phyloP scores from a whole-genome alignment of 2,113 vertebrate species.

The Loxodonta africana region DNA sequence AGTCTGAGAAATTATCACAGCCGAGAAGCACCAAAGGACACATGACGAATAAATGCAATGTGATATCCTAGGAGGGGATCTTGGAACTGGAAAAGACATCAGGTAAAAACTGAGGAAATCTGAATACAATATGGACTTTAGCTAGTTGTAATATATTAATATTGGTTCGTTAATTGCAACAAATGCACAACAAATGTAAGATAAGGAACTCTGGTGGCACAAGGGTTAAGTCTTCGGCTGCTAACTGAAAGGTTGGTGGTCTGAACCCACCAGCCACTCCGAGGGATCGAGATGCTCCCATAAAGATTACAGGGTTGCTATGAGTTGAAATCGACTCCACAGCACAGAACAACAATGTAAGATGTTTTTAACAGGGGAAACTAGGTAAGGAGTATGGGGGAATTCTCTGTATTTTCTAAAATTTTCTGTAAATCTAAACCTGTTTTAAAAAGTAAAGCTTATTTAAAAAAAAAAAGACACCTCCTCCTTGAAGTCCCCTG shows the following conservation, averaged over 20 bases:
- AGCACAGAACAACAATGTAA: not conserved
- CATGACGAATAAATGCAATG: not conserved
- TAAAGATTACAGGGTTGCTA: no score
- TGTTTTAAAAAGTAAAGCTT: not conserved
- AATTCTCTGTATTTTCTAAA: not conserved
- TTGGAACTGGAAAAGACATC: not conserved
- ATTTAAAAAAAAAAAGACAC: not conserved
- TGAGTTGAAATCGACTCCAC: no score
- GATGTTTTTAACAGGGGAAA: not conserved
- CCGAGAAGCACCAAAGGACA: no score
- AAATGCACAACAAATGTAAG: not conserved
- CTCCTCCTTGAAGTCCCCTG: conserved; percentile 16
- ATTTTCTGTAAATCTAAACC: conserved; percentile 12
- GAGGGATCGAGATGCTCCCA: no score
- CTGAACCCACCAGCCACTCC: no score
- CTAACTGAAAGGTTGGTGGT: no score
- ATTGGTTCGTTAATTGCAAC: not conserved
- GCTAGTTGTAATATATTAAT: no score
- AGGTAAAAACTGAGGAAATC: not conserved
- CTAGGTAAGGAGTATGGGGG: no score
- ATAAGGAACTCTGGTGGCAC: no score
- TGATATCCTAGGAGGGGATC: not conserved
- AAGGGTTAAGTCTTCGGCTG: no score
- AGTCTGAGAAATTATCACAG: no score
- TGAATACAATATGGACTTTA: not conserved